Conservation (phyloP, 2,797 vertebrate genomes). For the Acanthopagrus latus region DNA sequence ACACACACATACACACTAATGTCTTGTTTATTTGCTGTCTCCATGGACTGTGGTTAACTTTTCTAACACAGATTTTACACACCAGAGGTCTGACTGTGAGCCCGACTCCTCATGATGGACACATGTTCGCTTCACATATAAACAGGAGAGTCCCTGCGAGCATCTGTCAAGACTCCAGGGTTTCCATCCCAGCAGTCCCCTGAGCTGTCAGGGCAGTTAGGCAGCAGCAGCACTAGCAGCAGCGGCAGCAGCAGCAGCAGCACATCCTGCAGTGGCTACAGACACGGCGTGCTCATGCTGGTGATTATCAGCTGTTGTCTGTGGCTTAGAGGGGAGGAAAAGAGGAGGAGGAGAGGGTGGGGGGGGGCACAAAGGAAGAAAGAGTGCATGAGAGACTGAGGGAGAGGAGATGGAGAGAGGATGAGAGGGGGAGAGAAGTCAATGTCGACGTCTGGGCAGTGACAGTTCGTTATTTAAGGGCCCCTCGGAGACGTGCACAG, state of each 20-base stretch:
- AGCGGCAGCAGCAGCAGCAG: conserved; percentile 61
- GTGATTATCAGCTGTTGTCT: conserved; percentile 81
- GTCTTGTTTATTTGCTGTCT: conserved; percentile 44
- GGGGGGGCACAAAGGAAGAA: conserved; percentile 45
- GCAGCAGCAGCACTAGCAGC: conserved; percentile 65
- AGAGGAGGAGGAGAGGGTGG: background rate
- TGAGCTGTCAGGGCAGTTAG: conserved; percentile 64
- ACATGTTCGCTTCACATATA: conserved; percentile 61
- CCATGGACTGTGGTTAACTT: conserved; percentile 55
- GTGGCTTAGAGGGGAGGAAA: conserved; percentile 41
- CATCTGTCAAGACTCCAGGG: conserved; percentile 20
- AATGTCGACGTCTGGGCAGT: conserved; percentile 83
- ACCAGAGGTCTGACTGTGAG: conserved; percentile 46
- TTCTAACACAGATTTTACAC: conserved; percentile 46
- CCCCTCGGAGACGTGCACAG: conserved; percentile 76
- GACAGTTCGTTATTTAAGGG: conserved; percentile 85
- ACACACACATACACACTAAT: conserved; percentile 12
- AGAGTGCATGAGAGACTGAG: conserved; percentile 62
- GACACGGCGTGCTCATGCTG: conserved; percentile 74
- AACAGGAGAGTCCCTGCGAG: conserved; percentile 39
- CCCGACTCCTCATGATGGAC: conserved; percentile 47
- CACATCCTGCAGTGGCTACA: conserved; percentile 81
- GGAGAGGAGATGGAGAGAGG: conserved; percentile 37
- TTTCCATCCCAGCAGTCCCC: conserved; percentile 47
- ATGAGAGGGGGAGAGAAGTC: conserved; percentile 67